Evolutionary conservation across 2,888 invertebrate species (phyloP).

Genomic region (Abrostola triplasia): DNA sequence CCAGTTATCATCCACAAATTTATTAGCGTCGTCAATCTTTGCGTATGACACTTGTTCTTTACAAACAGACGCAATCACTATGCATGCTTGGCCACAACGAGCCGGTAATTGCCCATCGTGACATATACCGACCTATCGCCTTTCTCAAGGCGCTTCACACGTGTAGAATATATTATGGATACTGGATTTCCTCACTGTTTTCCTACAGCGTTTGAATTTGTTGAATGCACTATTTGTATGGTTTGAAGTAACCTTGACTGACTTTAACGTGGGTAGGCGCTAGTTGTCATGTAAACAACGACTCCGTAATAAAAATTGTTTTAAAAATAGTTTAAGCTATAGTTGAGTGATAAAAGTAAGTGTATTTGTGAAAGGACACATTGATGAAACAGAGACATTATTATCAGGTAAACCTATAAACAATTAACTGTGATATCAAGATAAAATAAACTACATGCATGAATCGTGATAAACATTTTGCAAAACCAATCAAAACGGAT

Average conservation of each 20-base stretch:
- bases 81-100: conserved; percentile 25
- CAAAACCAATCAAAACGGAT: background rate
- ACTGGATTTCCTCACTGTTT: conserved; percentile 31
- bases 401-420: background rate
- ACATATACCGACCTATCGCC: conserved; percentile 43
- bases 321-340: background rate
- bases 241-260: too few species aligned
- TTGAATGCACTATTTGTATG: background rate
- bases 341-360: background rate
- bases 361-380: background rate
- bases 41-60: conserved; percentile 42
- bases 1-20: conserved; percentile 15
- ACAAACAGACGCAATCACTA: conserved; percentile 23
- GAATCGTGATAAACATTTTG: background rate
- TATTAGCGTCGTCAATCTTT: conserved; percentile 6
- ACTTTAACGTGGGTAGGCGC: too few species aligned
- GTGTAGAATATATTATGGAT: conserved; percentile 40
- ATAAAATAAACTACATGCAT: background rate
- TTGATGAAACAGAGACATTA: background rate
- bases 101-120: conserved; percentile 42
- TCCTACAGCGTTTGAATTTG: background rate
- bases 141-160: conserved; percentile 40
- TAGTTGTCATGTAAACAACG: too few species aligned
- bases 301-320: background rate
- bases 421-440: background rate